Evolutionary conservation across 2,888 invertebrate genomes (phyloP).

Genomic region (Hypercompe scribonia): DNA sequence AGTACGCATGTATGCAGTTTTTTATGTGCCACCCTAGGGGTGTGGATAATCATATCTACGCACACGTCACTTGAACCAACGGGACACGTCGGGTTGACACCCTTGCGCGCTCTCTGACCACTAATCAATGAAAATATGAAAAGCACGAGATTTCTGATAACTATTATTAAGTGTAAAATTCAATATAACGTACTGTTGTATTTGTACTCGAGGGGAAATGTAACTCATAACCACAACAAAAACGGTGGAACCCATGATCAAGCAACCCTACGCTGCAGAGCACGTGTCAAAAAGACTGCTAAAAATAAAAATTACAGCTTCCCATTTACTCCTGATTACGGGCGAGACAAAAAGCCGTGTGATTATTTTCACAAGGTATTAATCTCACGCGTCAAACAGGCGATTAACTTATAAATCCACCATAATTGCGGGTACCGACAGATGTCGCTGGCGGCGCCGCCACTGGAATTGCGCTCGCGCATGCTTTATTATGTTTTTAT

Average conservation of each 20-base stretch:
- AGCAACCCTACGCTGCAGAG: slow-evolving; percentile 60
- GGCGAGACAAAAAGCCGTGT: slow-evolving; percentile 63
- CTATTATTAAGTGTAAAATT: slow-evolving; percentile 57
- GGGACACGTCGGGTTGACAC: slow-evolving; percentile 68
- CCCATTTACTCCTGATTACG: slow-evolving; percentile 64
- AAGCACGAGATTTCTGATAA: slow-evolving; percentile 45
- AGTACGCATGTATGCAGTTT: slow-evolving; percentile 58
- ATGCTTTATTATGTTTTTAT: slow-evolving; percentile 63
- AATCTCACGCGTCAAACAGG: slow-evolving; percentile 62
- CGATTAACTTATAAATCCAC: slow-evolving; percentile 71
- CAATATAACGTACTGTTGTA: slow-evolving; percentile 41
- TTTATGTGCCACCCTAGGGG: slow-evolving; percentile 66
- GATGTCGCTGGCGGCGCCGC: slow-evolving; percentile 73
- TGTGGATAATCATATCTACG: slow-evolving; percentile 79
- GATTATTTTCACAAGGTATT: slow-evolving; percentile 69
- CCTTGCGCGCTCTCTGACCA: slow-evolving; percentile 67
- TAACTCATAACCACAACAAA: slow-evolving; percentile 83
- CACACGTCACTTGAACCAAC: slow-evolving; percentile 73
- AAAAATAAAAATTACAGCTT: slow-evolving; percentile 68
- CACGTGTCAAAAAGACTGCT: slow-evolving; percentile 62
- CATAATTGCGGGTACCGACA: slow-evolving; percentile 68
- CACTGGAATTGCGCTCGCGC: slow-evolving; percentile 66
- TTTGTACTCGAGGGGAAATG: slow-evolving; percentile 52
- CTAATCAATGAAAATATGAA: slow-evolving; percentile 68
- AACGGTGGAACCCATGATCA: slow-evolving; percentile 66